Percentiles rank a stretch among this genome's conserved stretches.
phyloP scores from a whole-genome alignment of 2,113 vertebrate species.

The Festucalex cinctus region DNA sequence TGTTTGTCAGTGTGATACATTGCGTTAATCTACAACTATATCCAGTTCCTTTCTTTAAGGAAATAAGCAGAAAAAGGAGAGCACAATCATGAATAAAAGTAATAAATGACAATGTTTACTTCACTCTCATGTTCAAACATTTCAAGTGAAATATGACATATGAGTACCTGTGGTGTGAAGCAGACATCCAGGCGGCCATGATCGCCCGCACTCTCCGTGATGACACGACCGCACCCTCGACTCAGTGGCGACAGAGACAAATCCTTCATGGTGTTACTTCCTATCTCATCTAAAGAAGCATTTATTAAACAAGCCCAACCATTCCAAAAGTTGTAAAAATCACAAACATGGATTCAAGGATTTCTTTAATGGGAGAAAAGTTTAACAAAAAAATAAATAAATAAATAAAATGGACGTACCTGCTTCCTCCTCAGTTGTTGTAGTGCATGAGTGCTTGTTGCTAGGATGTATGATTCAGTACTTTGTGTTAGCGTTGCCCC shows the following conservation, averaged over 20 bases:
- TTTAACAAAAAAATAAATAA: too few species aligned
- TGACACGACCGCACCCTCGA: slow-evolving; percentile 66
- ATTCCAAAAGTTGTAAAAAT: neutral
- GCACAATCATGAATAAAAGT: neutral
- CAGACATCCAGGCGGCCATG: slow-evolving; percentile 74
- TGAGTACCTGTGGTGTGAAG: slow-evolving; percentile 74
- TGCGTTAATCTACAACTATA: too few species aligned
- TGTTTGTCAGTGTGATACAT: too few species aligned
- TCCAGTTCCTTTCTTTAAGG: too few species aligned
- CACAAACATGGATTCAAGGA: neutral
- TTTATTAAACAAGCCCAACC: neutral
- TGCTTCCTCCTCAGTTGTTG: slow-evolving; percentile 16
- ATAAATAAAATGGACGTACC: slow-evolving; percentile 19
- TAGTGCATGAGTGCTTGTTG: slow-evolving; percentile 44
- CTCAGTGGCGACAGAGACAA: slow-evolving; percentile 75
- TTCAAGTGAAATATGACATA: neutral
- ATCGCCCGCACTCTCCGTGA: slow-evolving; percentile 32
- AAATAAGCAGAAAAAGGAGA: neutral
- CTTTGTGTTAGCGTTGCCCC: slow-evolving; percentile 65
- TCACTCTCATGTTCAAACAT: neutral
- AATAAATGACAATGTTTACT: neutral
- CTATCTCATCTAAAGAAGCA: neutral
- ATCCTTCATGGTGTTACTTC: slow-evolving; percentile 58
- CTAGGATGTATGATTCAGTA: slow-evolving; percentile 45
- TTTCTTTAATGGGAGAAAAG: neutral